These are phyloP conservation scores for Digitonthophagus gazella DNA, from an alignment of 2,888 invertebrate genomes.

Conservation along the genomic window DNA sequence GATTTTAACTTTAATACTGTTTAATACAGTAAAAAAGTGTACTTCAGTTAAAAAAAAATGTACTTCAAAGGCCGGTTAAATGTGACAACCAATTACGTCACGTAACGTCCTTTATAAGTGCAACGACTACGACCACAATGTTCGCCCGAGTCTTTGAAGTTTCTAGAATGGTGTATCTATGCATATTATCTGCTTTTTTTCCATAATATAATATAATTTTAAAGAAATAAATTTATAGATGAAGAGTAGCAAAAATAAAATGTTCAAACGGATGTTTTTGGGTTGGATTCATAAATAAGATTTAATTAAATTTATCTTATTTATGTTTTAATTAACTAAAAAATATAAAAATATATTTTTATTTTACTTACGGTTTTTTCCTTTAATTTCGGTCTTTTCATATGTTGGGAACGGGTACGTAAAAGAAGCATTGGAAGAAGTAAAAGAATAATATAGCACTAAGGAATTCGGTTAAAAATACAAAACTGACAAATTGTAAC, in stretches of 20 bases:
- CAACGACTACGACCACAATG: not conserved
- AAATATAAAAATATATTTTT: not conserved
- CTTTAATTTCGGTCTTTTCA: not conserved
- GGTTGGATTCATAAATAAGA: too few species aligned
- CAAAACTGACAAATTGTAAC: constrained; percentile 1
- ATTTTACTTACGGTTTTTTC: not conserved
- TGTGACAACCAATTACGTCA: not conserved
- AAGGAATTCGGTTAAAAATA: not conserved
- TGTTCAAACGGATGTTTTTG: too few species aligned
- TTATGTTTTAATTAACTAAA: not conserved
- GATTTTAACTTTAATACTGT: not conserved
- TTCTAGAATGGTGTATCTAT: not conserved
- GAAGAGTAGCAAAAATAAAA: too few species aligned
- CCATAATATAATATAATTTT: too few species aligned
- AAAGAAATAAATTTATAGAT: too few species aligned
- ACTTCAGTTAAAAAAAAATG: not conserved
- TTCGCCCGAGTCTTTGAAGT: not conserved
- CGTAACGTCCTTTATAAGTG: not conserved
- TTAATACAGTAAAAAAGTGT: not conserved
- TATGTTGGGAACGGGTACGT: not conserved
- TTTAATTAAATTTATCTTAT: too few species aligned
- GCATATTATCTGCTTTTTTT: too few species aligned
- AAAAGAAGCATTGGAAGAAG: constrained; percentile 13
- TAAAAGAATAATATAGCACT: constrained; percentile 7
- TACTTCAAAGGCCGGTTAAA: not conserved